These are phyloP conservation scores for Stomatorhinus walkeri DNA, from an alignment of 2,797 vertebrate genomes.

Conservation along the genomic window DNA sequence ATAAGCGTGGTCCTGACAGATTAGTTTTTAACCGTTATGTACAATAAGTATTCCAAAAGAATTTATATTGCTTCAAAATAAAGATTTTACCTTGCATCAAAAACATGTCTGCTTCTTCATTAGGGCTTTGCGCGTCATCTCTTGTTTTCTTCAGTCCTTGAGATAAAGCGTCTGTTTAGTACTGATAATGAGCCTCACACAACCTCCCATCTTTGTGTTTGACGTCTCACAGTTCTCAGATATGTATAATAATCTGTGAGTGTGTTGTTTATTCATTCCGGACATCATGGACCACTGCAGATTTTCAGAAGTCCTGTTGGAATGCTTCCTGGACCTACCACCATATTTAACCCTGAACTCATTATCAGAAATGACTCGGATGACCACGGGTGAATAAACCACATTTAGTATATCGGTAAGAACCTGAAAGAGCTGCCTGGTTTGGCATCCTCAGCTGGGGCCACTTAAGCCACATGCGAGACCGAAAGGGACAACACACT, in stretches of 20 bases:
- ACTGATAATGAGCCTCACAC: not conserved
- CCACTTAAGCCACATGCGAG: not conserved
- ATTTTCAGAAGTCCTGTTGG: not conserved
- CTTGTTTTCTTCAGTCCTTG: not conserved
- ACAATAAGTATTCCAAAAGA: slow-evolving; percentile 50
- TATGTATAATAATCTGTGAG: not conserved
- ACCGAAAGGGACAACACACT: not conserved
- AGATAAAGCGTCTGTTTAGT: not conserved
- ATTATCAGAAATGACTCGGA: not conserved
- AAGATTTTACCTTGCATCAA: slow-evolving; percentile 59
- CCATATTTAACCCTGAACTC: not conserved
- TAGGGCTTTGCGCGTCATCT: not conserved
- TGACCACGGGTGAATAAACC: not conserved
- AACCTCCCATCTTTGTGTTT: not conserved
- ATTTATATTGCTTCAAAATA: slow-evolving; percentile 85
- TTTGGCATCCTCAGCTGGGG: not conserved
- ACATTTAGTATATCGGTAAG: not conserved
- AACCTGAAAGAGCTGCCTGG: not conserved
- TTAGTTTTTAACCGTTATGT: slow-evolving; percentile 50
- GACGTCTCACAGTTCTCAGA: not conserved
- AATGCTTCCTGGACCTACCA: not conserved
- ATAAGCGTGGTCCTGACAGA: slow-evolving; percentile 37
- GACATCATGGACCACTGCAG: not conserved
- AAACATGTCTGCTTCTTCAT: not conserved
- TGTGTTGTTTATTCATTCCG: not conserved